A percentile compares a stretch with the other conserved stretches of the same genome.
Conservation (phyloP, 2,113 vertebrate species). For the Leptocoma aspasia region DNA sequence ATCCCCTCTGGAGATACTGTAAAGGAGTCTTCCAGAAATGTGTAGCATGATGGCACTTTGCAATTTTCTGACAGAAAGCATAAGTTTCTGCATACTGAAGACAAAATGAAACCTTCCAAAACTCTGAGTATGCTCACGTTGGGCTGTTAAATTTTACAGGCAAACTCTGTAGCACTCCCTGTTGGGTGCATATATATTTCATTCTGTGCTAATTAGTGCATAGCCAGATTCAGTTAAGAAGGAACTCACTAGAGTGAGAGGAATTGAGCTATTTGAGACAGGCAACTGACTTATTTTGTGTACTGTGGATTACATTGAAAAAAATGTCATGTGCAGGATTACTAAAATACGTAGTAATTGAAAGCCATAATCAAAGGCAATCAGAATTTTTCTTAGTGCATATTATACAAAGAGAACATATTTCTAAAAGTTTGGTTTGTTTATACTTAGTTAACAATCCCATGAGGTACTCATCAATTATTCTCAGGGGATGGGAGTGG, state of each 20-base stretch:
- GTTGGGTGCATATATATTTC: not conserved
- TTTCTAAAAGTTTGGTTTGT: not conserved
- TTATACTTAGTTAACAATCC: not conserved
- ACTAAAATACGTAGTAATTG: not conserved
- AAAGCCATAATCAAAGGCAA: not conserved
- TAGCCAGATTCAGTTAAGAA: not conserved
- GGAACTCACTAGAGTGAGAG: not conserved
- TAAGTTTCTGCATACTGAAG: not conserved
- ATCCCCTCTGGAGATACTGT: not conserved
- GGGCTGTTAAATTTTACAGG: not conserved
- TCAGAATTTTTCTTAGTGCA: not conserved
- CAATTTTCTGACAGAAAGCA: not conserved
- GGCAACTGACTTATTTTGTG: not conserved
- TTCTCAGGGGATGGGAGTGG: not conserved
- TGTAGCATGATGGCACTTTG: not conserved
- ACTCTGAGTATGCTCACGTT: not conserved
- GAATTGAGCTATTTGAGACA: not conserved
- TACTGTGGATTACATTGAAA: not conserved
- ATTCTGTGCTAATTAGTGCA: not conserved
- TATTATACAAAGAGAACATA: not conserved
- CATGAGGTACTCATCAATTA: not conserved
- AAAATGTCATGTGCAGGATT: not conserved
- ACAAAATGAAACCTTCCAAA: conserved; percentile 9
- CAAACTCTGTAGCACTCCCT: not conserved
- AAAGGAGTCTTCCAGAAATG: not conserved